Evolutionary conservation across 2,113 vertebrate genomes (phyloP), one percentile per base, ranked within the genome.

Genomic region (Antechinus stuartii): DNA sequence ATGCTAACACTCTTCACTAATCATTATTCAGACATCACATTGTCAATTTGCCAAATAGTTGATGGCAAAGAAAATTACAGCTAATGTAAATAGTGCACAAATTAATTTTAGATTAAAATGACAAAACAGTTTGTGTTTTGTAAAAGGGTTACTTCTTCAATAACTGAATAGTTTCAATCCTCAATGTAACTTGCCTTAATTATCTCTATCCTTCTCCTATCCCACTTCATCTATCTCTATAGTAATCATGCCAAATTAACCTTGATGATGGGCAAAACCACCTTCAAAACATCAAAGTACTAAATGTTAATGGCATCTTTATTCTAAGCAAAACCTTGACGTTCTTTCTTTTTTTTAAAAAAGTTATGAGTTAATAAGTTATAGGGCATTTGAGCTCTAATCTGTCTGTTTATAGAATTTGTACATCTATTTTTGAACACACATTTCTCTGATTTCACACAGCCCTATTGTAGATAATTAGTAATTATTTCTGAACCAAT

Each of bases 41-140:
- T 98, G 47, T 96, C 97, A 98, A 98, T 98, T 96, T 91, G 49
- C 89, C 97, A 89, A 97, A 97, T 5, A 97, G 94, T 30, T 97
- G 92, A 97, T 98, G 98, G 96, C 61, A 98, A 61, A 96, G 96
- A 98, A 98, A 98, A 98, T 98, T 97, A 98, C 90, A 97, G 96
- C 96, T 98, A 98, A 98, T 96, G 55, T 93, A 98, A 98, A 98
- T 25, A 97, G 55, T 96, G 89, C 5, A 95, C 47, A 97, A 98
- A 97, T 97, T 98, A 98, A 96, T 97, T 97, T n/a, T 97, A 96
- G 11, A 98, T 97, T 98, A 97, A 93, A 97, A 94, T 89, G 52
- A 96, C 92, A 97, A 47, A 97, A 97, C 76, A 96, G 90, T 94
- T 97, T 97, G 0, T 95, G 61, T 94, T 98, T 98, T 94, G 96